A percentile compares a stretch with the other conserved stretches of the same genome.
phyloP scores from a whole-genome alignment of 2,113 vertebrate genomes.

The Scophthalmus maximus region DNA sequence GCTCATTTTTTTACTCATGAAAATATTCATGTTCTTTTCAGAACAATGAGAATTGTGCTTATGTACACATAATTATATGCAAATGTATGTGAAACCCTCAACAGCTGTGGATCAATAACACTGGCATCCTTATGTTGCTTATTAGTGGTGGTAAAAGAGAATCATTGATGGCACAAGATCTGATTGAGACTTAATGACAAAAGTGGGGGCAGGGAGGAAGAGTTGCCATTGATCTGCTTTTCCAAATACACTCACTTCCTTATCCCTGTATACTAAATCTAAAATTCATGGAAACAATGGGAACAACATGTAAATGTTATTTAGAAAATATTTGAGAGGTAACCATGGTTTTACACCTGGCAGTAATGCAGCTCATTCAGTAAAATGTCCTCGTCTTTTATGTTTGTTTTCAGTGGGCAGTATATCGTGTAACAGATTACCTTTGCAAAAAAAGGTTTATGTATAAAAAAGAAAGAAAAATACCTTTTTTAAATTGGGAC shows the following conservation, averaged over 20 bases:
- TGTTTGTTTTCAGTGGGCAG: too few relatives aligned
- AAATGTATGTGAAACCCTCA: slow-evolving; percentile 24
- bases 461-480: too few relatives aligned
- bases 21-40: background rate
- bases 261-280: background rate
- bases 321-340: too few relatives aligned
- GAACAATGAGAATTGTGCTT: background rate
- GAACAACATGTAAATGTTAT: background rate
- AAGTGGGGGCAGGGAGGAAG: slow-evolving; percentile 2
- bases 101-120: slow-evolving; percentile 40
- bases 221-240: slow-evolving; percentile 4
- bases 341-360: too few relatives aligned
- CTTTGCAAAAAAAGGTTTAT: too few relatives aligned
- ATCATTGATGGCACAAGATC: slow-evolving; percentile 23
- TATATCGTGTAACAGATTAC: too few relatives aligned
- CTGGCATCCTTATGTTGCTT: slow-evolving; percentile 15
- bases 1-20: too few relatives aligned
- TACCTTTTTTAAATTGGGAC: too few relatives aligned
- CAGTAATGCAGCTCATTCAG: too few relatives aligned
- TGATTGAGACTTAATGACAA: slow-evolving; percentile 24
- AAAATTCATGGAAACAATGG: background rate
- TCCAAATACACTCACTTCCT: background rate
- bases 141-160: background rate
- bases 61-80: slow-evolving; percentile 5
- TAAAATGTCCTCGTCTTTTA: too few relatives aligned